These are phyloP conservation scores for Apamea anceps DNA, from an alignment of 2,888 invertebrate species.

Conservation along the genomic window DNA sequence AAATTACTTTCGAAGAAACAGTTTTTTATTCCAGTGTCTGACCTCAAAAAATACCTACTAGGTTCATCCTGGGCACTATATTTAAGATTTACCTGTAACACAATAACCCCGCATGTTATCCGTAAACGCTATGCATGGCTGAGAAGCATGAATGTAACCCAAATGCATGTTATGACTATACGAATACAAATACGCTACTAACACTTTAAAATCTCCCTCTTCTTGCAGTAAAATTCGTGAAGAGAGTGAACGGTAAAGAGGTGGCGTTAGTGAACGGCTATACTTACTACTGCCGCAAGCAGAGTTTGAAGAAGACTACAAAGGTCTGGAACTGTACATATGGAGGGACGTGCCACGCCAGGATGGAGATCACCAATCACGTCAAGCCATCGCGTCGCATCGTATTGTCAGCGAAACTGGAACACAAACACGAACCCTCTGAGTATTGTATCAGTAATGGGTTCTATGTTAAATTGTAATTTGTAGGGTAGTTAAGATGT, in stretches of 20 bases:
- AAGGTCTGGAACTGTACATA: constrained; percentile 62
- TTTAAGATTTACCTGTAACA: not conserved
- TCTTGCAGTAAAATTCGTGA: constrained; percentile 48
- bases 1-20: not conserved
- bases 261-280: constrained; percentile 60
- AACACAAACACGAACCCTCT: constrained; percentile 60
- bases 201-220: constrained; percentile 4
- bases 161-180: not conserved
- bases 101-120: not conserved
- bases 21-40: not conserved
- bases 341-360: constrained; percentile 42
- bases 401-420: constrained; percentile 50
- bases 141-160: not conserved
- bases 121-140: not conserved
- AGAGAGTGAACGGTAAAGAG: constrained; percentile 52
- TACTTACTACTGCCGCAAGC: constrained; percentile 46
- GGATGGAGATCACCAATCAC: constrained; percentile 51
- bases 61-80: not conserved
- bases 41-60: not conserved
- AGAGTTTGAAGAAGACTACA: constrained; percentile 41
- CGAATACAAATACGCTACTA: not conserved
- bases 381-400: constrained; percentile 32
- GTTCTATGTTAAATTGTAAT: constrained; percentile 49
- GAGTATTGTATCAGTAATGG: constrained; percentile 59
- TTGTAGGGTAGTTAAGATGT: not conserved